Conservation (phyloP, 2,113 vertebrate genomes). For the Canis aureus region DNA sequence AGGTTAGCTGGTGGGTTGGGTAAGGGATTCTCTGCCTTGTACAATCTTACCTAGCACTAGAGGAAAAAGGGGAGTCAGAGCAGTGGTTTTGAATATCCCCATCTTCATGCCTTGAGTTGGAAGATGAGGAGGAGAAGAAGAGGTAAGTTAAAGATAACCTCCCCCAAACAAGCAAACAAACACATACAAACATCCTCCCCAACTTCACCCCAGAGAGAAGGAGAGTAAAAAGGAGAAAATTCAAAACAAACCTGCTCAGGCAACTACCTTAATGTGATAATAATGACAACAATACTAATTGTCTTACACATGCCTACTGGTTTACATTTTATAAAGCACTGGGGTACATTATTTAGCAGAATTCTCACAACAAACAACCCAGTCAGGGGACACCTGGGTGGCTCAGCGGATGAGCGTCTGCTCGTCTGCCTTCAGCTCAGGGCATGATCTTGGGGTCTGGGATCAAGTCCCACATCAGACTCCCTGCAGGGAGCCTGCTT, state of each 20-base stretch:
- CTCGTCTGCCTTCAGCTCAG: too few species aligned
- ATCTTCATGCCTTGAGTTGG: not conserved
- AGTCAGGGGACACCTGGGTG: not conserved
- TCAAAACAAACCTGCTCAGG: not conserved
- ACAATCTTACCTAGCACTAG: not conserved
- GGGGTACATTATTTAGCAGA: not conserved
- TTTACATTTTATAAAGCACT: not conserved
- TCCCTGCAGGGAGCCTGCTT: too few species aligned
- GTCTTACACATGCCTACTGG: not conserved
- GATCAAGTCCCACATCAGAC: too few species aligned
- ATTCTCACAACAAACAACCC: not conserved
- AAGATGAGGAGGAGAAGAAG: slow-evolving; percentile 21
- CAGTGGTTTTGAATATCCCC: not conserved
- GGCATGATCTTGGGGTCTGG: too few species aligned
- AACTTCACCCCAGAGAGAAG: not conserved
- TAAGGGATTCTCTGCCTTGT: not conserved
- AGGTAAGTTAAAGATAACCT: not conserved
- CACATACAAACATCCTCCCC: not conserved
- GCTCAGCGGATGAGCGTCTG: too few species aligned
- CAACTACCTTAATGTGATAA: not conserved
- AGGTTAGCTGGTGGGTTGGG: not conserved
- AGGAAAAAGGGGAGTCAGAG: not conserved
- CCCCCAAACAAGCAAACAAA: not conserved
- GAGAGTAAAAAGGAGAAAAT: not conserved
- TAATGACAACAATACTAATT: not conserved